Base-by-base conservation (phyloP, 2,888 invertebrate genomes). In the Patella pellucida region DNA sequence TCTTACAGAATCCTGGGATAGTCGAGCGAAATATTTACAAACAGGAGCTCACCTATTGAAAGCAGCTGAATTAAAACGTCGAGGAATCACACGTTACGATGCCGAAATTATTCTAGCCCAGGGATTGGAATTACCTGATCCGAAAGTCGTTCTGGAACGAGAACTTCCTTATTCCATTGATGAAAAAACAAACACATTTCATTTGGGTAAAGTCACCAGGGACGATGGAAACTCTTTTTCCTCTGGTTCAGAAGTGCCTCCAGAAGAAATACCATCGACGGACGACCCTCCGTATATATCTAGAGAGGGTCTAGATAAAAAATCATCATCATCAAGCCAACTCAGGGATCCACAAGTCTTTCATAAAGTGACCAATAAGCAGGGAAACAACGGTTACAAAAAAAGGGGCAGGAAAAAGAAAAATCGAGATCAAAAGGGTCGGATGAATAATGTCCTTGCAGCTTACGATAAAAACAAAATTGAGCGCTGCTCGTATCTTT, bases 81-180 rank as follows among this genome's bases (percentile, higher is more conserved):
- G 90, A 19, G 90, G 90, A 4, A 89, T 90, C 52, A 90, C 90
- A 15, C 80, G 89, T 11, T 90, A 89, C 74, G 89, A 90, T 85
- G 90, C 90, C 1, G 90, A 90, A 81, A 86, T 90, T 41, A 82
- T 90, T 52, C 82, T 90, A 12, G 84, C 87, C 31, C 89, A 89
- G 80, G 89, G 89, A 7, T 81, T 86, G 7, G 79, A 79, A 19
- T 80, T 90, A 41, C 89, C 90, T 11, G 87, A 88, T 69, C 87
- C 88, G 11, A 69, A 74, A 50, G 69, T 74, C n/a, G 27, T 69
- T 15, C 51, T 69, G 27, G 72, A 73, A 27, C 41, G 72, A 54
- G 73, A 70, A 11, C 19, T 71, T 16, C 50, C 72, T 51, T 69
- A 67, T 19, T 67, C 69, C 52, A 19, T 72, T 7, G 67, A 73